Evolutionary conservation across 92 coral and sea anemone genomes (phyloP).

Genomic region (Epizoanthus rinbou): DNA sequence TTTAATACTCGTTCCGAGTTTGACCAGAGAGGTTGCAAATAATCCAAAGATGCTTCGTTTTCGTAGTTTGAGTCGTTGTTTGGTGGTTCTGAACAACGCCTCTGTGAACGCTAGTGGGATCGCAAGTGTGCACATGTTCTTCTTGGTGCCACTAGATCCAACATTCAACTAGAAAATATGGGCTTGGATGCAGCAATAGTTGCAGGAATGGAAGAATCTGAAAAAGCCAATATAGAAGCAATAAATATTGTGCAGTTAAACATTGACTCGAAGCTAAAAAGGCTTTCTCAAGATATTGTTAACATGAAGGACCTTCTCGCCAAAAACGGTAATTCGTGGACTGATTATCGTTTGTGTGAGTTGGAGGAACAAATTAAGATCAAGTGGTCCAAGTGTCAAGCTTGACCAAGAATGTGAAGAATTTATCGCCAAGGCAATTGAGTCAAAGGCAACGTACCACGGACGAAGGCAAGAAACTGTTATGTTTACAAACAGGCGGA

Average conservation of each 20-base stretch:
- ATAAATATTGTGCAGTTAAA: not conserved
- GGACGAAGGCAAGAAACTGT: slow-evolving; percentile 22
- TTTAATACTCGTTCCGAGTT: too few species aligned
- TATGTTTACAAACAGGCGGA: slow-evolving; percentile 20
- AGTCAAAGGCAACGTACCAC: slow-evolving; percentile 21
- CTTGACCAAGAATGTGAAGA: slow-evolving; percentile 1
- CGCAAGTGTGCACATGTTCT: too few species aligned
- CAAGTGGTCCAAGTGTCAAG: slow-evolving; percentile 1
- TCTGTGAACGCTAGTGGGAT: too few species aligned
- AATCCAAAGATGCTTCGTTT: too few species aligned
- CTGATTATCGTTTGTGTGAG: slow-evolving; percentile 3
- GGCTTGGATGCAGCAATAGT: not conserved
- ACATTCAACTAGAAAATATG: not conserved
- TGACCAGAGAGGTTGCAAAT: too few species aligned
- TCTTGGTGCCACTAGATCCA: not conserved
- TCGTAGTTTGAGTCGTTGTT: too few species aligned
- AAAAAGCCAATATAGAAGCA: slow-evolving; percentile 8
- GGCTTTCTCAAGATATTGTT: slow-evolving; percentile 2
- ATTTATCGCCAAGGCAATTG: slow-evolving; percentile 4
- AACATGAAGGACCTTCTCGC: slow-evolving; percentile 7
- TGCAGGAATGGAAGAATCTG: slow-evolving; percentile 1
- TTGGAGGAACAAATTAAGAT: slow-evolving; percentile 5
- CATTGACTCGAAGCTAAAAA: slow-evolving; percentile 5
- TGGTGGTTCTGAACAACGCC: too few species aligned
- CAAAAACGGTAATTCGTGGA: not conserved